Conservation (phyloP, 2,113 vertebrate genomes). For the Cercopithecus mona region DNA sequence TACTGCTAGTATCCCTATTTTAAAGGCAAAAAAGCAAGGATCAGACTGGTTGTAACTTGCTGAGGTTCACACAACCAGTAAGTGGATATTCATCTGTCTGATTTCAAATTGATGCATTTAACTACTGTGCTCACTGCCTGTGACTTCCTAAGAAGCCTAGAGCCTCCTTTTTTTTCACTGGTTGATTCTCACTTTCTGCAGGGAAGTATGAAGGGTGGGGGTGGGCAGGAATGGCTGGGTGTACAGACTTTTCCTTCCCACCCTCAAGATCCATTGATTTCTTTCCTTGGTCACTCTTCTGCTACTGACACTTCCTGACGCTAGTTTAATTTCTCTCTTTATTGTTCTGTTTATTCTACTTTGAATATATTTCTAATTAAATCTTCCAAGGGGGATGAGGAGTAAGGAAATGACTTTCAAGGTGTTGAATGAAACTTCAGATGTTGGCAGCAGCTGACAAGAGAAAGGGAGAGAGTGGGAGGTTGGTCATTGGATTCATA, state of each 20-base stretch:
- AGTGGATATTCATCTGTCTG: neutral
- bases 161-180: neutral
- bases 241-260: neutral
- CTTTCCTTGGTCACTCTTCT: neutral
- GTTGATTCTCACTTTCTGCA: neutral
- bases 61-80: neutral
- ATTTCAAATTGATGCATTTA: neutral
- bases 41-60: neutral
- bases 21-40: neutral
- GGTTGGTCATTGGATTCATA: neutral
- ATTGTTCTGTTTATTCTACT: conserved; percentile 16
- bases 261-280: neutral
- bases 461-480: neutral
- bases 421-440: neutral
- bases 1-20: neutral
- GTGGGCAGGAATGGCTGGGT: neutral
- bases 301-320: neutral
- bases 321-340: neutral
- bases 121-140: neutral
- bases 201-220: neutral
- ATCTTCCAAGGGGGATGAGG: neutral
- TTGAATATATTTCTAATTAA: neutral
- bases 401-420: neutral
- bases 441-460: neutral
- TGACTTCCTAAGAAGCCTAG: neutral